Base-by-base conservation (phyloP, 92 coral and sea anemone genomes). In the Palythoa heliodiscus region DNA sequence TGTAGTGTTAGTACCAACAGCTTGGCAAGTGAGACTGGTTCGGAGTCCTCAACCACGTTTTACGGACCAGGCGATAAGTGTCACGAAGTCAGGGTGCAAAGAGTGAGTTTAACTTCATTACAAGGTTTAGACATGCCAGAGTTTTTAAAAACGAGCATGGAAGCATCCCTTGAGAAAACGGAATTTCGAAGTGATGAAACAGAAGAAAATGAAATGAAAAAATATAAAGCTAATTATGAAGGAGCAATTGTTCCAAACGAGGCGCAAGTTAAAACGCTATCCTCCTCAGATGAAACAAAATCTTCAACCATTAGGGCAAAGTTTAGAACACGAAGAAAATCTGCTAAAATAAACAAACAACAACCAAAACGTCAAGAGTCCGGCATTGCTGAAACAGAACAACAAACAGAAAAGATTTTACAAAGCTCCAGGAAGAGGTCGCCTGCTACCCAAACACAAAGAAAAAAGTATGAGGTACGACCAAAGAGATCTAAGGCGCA, bases 11-110 rank as follows among this genome's bases (percentile, higher is more conserved):
- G 83, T 68, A 64, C 63, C 19, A 67, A 64, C 47, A 80, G 84
- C 24, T 15, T 77, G 70, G 82, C 82, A 22, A 80, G 84, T 22
- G 84, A 80, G 61, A 64, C 84, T 29, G 84, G 75, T 20, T 80
- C 84, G 3, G 84, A 80, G 61, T 64, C 61, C 24, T 80, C 84
- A 22, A 48, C 84, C 22, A 67, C 60, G 14, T 80, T 80, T 73
- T 53, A 80, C 47, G 84, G 84, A 10, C 84, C 84, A 64, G 84
- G 84, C 47, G 84, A 80, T 16, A 80, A 80, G 84, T 63, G 43
- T 22, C 84, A 80, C 25, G 84, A 80, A 15, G 75, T 80, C 63
- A 80, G 39, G 58, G 84, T 80, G 22, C 73, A 66, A 52, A 67
- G 61, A 43, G 74, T 80, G 47, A 80, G 84, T 52, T 80, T 80